These are phyloP conservation scores for Esox masquinongy DNA, from an alignment of 2,797 vertebrate species.

Conservation along the genomic window DNA sequence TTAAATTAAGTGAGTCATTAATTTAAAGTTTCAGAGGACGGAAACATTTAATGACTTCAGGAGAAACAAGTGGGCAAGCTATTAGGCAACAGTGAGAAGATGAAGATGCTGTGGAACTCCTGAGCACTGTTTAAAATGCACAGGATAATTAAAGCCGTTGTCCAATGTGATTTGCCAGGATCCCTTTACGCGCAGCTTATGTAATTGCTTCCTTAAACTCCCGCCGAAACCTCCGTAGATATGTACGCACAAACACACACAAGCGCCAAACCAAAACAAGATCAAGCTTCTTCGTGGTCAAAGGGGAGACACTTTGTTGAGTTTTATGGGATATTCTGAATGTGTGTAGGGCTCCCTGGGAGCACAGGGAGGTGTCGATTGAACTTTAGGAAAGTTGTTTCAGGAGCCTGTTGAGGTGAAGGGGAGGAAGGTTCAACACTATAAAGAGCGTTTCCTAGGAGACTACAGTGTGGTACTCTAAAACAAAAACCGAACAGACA, in stretches of 20 bases:
- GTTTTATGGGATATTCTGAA: not conserved
- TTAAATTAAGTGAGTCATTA: not conserved
- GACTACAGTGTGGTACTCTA: not conserved
- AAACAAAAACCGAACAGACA: not conserved
- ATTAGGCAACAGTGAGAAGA: not conserved
- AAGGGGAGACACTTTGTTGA: too few species aligned
- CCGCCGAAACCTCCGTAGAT: not conserved
- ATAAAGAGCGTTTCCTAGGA: not conserved
- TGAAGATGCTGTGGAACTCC: not conserved
- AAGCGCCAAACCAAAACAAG: not conserved
- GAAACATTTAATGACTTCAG: conserved; percentile 3
- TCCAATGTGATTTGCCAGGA: not conserved
- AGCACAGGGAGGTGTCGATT: not conserved
- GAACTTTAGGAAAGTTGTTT: not conserved
- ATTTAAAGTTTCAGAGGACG: conserved; percentile 3
- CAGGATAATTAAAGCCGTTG: not conserved
- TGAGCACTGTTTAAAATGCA: not conserved
- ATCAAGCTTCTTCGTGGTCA: too few species aligned
- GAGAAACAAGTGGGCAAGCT: not conserved
- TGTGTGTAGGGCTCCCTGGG: not conserved
- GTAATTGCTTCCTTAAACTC: not conserved
- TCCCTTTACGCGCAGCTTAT: not conserved
- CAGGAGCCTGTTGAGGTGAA: not conserved
- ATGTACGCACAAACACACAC: not conserved
- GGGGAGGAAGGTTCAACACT: not conserved